phyloP scores from a whole-genome alignment of 2,113 vertebrate genomes.

The Zosterops japonicus region DNA sequence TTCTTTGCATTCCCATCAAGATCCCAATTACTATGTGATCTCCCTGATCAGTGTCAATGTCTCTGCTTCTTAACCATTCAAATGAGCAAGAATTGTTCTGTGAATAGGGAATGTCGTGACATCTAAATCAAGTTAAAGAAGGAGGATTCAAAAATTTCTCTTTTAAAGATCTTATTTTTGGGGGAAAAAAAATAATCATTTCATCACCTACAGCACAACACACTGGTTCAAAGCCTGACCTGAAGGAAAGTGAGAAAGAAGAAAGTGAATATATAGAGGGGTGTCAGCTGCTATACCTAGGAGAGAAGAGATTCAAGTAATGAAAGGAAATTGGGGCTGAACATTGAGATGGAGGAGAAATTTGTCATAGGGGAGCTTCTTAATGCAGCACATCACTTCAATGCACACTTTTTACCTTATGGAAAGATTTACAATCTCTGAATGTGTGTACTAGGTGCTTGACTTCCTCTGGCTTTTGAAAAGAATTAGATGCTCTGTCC shows the following conservation, averaged over 20 bases:
- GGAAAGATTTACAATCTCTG: not conserved
- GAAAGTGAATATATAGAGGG: conserved; percentile 1
- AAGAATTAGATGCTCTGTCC: not conserved
- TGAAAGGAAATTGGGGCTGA: conserved; percentile 32
- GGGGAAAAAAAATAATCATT: not conserved
- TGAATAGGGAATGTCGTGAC: not conserved
- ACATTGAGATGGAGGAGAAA: not conserved
- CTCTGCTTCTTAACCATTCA: not conserved
- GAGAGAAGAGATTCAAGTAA: conserved; percentile 10
- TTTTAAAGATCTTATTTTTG: not conserved
- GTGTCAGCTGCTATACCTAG: not conserved
- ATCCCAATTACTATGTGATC: not conserved
- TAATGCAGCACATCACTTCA: not conserved
- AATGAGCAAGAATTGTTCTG: not conserved
- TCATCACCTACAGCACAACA: not conserved
- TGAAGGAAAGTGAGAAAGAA: conserved; percentile 15
- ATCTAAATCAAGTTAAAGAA: not conserved
- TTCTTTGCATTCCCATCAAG: not conserved
- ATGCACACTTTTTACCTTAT: not conserved
- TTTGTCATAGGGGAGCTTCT: not conserved
- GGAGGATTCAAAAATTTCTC: not conserved
- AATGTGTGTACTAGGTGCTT: not conserved
- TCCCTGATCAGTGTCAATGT: not conserved
- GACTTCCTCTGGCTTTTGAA: not conserved
- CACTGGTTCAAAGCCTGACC: conserved; percentile 31